Evolutionary conservation across 2,888 invertebrate species (phyloP).

Genomic region (Yponomeuta sedellus): DNA sequence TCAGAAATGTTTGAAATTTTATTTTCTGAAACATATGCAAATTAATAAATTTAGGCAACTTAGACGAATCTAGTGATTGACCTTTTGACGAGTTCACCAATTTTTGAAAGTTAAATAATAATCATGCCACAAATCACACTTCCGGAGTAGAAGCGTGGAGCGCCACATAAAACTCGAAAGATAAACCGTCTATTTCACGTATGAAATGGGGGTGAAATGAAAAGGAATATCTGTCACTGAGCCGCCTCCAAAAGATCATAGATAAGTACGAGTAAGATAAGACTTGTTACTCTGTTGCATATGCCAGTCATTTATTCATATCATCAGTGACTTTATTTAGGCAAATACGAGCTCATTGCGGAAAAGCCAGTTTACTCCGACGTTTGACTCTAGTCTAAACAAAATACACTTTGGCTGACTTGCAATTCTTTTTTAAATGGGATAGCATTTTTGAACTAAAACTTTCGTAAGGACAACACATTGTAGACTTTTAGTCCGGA

Average conservation of each 20-base stretch:
- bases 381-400: too few species aligned
- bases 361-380: too few species aligned
- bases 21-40: too few species aligned
- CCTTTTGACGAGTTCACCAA: background rate
- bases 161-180: conserved; percentile 13
- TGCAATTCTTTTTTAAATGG: too few species aligned
- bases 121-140: background rate
- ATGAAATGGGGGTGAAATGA: conserved; percentile 17
- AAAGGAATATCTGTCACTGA: conserved; percentile 18
- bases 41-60: background rate
- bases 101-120: background rate
- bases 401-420: too few species aligned
- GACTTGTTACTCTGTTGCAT: too few species aligned
- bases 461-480: too few species aligned
- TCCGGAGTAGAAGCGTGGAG: background rate
- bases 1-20: too few species aligned
- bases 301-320: background rate
- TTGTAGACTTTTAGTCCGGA: too few species aligned
- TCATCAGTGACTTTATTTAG: too few species aligned
- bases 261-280: background rate
- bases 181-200: conserved; percentile 14
- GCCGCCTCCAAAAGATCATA: background rate
- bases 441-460: too few species aligned
- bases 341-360: too few species aligned
- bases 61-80: background rate